phyloP scores from a whole-genome alignment of 2,797 vertebrate species.

The Rhynchonycteris naso region DNA sequence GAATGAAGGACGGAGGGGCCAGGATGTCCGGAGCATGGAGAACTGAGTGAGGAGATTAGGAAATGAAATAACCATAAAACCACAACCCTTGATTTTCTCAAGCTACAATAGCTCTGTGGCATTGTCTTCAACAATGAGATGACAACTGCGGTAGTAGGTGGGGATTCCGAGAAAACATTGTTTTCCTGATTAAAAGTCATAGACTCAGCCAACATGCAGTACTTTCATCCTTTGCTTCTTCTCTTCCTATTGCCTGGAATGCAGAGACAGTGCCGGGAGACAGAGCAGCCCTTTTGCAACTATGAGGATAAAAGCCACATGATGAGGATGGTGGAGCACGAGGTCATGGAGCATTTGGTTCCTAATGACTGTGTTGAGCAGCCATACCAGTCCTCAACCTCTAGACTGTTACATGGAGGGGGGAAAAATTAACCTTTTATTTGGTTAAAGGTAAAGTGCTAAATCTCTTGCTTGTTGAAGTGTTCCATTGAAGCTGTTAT shows the following conservation, averaged over 20 bases:
- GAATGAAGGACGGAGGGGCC: not conserved
- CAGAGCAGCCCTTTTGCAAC: conserved; percentile 43
- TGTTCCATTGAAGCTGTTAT: not conserved
- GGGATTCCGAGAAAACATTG: not conserved
- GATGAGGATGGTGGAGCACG: not conserved
- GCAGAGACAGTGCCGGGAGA: not conserved
- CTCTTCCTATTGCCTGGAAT: not conserved
- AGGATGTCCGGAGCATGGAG: not conserved
- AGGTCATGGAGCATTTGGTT: not conserved
- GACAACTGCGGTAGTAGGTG: no score
- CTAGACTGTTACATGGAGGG: not conserved
- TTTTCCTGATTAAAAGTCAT: not conserved
- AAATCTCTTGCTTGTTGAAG: not conserved
- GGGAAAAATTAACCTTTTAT: not conserved
- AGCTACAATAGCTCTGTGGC: not conserved
- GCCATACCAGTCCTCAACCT: not conserved
- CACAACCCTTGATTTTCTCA: not conserved
- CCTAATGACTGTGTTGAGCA: not conserved
- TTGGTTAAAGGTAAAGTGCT: not conserved
- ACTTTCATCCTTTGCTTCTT: not conserved
- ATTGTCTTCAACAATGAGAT: not conserved
- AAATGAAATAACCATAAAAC: not conserved
- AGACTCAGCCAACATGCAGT: not conserved
- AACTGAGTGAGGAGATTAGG: not conserved
- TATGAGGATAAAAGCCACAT: conserved; percentile 8